Conservation (phyloP, 2,797 vertebrate genomes). For the Danio jaintianensis region DNA sequence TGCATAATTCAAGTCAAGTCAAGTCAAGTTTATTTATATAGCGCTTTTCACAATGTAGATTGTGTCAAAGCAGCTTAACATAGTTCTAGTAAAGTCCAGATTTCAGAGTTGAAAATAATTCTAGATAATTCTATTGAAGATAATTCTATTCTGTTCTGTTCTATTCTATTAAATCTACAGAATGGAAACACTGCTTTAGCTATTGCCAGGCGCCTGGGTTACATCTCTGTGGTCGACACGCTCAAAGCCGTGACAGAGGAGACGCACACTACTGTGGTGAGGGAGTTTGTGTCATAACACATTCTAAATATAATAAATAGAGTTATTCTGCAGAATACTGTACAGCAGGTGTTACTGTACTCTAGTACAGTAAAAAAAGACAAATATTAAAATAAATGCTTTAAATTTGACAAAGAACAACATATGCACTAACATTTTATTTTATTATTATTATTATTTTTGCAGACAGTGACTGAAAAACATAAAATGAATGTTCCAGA, state of each 20-base stretch:
- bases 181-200: slow-evolving; percentile 96
- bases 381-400: neutral
- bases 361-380: neutral
- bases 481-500: slow-evolving; percentile 99
- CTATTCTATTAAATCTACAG: slow-evolving; percentile 70
- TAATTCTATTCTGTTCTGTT: neutral
- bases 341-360: neutral
- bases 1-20: no score
- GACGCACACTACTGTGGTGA: slow-evolving; percentile 90
- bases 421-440: neutral
- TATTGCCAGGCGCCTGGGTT: slow-evolving; percentile 93
- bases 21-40: no score
- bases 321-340: neutral
- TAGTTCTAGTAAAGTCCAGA: no score
- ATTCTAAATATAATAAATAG: neutral
- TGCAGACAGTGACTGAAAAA: slow-evolving; percentile 94
- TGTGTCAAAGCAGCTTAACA: no score
- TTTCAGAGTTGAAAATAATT: no score
- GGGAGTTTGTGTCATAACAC: slow-evolving; percentile 54
- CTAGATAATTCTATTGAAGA: no score
- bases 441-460: slow-evolving; percentile 40
- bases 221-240: slow-evolving; percentile 98
- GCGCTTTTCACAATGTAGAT: no score
- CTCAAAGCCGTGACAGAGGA: slow-evolving; percentile 96
- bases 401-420: neutral